Conservation (phyloP, 2,888 invertebrate species). For the Phania funesta region DNA sequence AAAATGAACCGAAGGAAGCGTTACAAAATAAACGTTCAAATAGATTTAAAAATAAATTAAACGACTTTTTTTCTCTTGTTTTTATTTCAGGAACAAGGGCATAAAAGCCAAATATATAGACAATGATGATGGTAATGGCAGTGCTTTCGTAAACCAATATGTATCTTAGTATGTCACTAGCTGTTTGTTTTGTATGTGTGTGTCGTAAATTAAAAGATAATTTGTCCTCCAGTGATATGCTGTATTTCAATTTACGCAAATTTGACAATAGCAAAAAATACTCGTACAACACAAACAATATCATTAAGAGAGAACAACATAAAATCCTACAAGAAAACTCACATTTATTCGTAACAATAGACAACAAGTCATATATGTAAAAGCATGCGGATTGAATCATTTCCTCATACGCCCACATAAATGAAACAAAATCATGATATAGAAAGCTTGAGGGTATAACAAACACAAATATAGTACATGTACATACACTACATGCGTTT, state of each 20-base stretch:
- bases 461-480: conserved; percentile 43
- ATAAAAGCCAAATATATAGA: conserved; percentile 13
- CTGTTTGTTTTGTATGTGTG: conserved; percentile 4
- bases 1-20: too few species aligned
- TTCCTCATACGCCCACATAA: conserved; percentile 17
- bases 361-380: background rate
- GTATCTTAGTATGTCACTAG: background rate
- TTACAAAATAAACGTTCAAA: too few species aligned
- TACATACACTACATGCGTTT: background rate
- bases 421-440: conserved; percentile 43
- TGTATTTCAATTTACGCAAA: conserved; percentile 67
- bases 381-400: conserved; percentile 5
- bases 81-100: background rate
- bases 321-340: conserved; percentile 9
- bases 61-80: background rate
- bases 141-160: background rate
- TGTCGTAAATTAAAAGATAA: conserved; percentile 61
- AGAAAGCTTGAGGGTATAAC: conserved; percentile 56
- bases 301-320: background rate
- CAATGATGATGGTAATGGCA: background rate
- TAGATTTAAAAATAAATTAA: background rate
- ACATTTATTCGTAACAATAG: conserved; percentile 23
- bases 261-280: conserved; percentile 48
- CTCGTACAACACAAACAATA: conserved; percentile 13
- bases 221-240: conserved; percentile 67